phyloP scores from a whole-genome alignment of 1,140 invertebrate genomes.

The Araneus ventricosus region DNA sequence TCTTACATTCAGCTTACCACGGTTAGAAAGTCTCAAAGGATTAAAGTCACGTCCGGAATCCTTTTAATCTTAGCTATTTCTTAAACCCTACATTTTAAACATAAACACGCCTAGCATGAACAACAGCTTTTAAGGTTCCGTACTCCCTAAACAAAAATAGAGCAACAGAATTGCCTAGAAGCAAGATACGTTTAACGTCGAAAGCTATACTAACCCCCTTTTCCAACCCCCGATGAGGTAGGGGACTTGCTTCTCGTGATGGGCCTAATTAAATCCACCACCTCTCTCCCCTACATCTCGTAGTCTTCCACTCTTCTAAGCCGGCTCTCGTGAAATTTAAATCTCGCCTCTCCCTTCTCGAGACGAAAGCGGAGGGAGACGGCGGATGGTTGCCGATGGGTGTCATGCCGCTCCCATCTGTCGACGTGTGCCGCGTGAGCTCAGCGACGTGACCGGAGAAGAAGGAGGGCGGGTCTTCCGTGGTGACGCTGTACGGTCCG shows the following conservation, averaged over 20 bases:
- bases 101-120: too few relatives aligned
- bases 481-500: background rate
- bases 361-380: background rate
- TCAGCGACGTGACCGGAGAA: background rate
- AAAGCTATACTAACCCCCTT: background rate
- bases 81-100: too few relatives aligned
- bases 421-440: background rate
- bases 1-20: too few relatives aligned
- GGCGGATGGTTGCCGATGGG: background rate
- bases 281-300: background rate
- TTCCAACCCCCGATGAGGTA: background rate
- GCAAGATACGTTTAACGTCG: background rate
- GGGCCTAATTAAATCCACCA: conserved; percentile 30
- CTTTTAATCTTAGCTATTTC: too few relatives aligned
- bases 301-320: background rate
- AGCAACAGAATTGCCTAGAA: background rate
- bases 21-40: too few relatives aligned
- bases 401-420: background rate
- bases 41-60: too few relatives aligned
- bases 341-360: background rate
- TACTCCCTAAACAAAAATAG: background rate
- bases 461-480: background rate
- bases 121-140: background rate
- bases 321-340: background rate
- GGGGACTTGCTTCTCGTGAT: conserved; percentile 17